Percentiles rank a stretch among this genome's conserved stretches.
These are phyloP conservation scores for Asteroscopus sphinx DNA, from an alignment of 2,888 invertebrate species.

Conservation along the genomic window DNA sequence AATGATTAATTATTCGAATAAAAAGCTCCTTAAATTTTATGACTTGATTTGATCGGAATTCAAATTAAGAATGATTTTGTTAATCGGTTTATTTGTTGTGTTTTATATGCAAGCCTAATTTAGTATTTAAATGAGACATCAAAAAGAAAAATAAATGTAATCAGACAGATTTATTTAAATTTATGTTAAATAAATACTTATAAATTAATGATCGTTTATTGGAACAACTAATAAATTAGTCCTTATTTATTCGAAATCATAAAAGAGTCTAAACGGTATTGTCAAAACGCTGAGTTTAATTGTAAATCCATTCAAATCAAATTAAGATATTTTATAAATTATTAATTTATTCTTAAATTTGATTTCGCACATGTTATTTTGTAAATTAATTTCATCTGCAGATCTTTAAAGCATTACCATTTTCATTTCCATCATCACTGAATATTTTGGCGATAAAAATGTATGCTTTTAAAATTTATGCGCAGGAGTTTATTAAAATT, in stretches of 20 bases:
- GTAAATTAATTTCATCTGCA: slow-evolving; percentile 16
- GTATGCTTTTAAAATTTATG: slow-evolving; percentile 8
- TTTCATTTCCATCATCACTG: slow-evolving; percentile 23
- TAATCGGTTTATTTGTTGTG: slow-evolving; percentile 32
- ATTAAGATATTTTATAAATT: slow-evolving; percentile 26
- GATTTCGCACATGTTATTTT: slow-evolving; percentile 15
- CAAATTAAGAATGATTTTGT: slow-evolving; percentile 35
- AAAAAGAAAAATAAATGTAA: slow-evolving; percentile 44
- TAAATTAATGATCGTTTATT: slow-evolving; percentile 58
- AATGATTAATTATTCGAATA: slow-evolving; percentile 1
- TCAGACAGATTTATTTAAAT: slow-evolving; percentile 59
- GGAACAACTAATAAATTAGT: slow-evolving; percentile 60
- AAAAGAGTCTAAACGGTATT: slow-evolving; percentile 35
- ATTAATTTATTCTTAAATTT: slow-evolving; percentile 42
- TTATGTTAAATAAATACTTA: slow-evolving; percentile 63
- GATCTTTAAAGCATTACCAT: slow-evolving; percentile 25
- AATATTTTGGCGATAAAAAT: slow-evolving; percentile 24
- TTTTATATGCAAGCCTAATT: slow-evolving; percentile 35
- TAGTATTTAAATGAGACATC: slow-evolving; percentile 44
- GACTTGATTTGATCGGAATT: slow-evolving; percentile 7
- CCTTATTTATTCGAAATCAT: slow-evolving; percentile 38
- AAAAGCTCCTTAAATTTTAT: background rate
- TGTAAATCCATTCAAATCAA: slow-evolving; percentile 40
- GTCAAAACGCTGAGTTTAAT: slow-evolving; percentile 25
- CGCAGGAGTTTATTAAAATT: background rate